Conservation (phyloP, 1,140 invertebrate genomes). For the Conopomorpha cramerella region DNA sequence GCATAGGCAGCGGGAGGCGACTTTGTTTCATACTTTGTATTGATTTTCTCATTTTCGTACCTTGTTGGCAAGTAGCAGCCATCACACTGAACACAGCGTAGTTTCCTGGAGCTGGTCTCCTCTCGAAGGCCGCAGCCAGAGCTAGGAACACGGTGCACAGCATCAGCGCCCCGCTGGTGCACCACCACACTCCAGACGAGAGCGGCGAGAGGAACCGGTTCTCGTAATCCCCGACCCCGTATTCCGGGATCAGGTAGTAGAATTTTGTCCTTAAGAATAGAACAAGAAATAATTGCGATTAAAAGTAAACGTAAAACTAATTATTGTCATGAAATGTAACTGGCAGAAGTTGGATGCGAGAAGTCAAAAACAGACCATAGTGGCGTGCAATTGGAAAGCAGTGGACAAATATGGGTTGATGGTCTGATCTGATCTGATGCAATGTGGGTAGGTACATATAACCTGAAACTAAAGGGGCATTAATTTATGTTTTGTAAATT, state of each 20-base stretch:
- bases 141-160: conserved; percentile 19
- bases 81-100: conserved; percentile 30
- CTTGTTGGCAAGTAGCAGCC: conserved; percentile 36
- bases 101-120: conserved; percentile 13
- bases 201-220: conserved; percentile 38
- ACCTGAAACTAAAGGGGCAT: too few relatives aligned
- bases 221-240: conserved; percentile 38
- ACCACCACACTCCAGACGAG: conserved; percentile 29
- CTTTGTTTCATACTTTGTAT: too few relatives aligned
- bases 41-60: conserved; percentile 9
- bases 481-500: too few relatives aligned
- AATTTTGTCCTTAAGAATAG: conserved; percentile 28
- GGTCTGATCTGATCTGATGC: too few relatives aligned
- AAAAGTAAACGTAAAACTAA: conserved; percentile 1
- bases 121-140: conserved; percentile 18
- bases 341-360: not conserved
- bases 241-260: conserved; percentile 35
- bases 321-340: too few relatives aligned
- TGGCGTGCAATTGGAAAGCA: too few relatives aligned
- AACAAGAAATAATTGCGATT: conserved; percentile 1
- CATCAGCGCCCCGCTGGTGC: conserved; percentile 11
- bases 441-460: too few relatives aligned
- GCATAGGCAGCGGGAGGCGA: too few relatives aligned
- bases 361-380: too few relatives aligned
- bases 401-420: too few relatives aligned